Percentiles rank a stretch among this genome's conserved stretches.
These are phyloP conservation scores for Drosophila athabasca DNA, from an alignment of 1,140 invertebrate species.

Conservation along the genomic window DNA sequence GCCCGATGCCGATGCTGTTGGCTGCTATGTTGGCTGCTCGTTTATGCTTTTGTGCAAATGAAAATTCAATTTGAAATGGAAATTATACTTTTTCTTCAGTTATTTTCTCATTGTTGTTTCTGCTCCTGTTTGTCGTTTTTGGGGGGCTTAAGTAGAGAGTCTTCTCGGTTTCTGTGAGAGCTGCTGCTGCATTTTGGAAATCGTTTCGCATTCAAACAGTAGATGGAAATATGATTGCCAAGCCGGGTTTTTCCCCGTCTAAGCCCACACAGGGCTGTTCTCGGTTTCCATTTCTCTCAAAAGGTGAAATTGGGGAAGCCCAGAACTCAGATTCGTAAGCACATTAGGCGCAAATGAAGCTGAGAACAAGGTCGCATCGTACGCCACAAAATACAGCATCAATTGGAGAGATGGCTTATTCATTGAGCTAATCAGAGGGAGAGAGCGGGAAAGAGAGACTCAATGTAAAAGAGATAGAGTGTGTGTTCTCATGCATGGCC, in stretches of 20 bases:
- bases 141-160: constrained; percentile 3
- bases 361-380: no score
- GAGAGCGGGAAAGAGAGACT: neutral
- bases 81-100: constrained; percentile 54
- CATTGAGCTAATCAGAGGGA: constrained; percentile 26
- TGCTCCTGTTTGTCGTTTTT: constrained; percentile 19
- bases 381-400: no score
- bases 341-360: no score
- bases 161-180: neutral
- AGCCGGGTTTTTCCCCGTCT: no score
- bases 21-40: neutral
- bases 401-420: constrained; percentile 24
- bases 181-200: constrained; percentile 31
- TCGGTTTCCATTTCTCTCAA: no score
- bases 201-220: constrained; percentile 23
- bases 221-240: constrained; percentile 56
- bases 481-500: constrained; percentile 39
- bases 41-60: constrained; percentile 50
- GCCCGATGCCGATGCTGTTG: no score
- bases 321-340: no score
- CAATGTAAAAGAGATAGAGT: neutral
- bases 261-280: no score
- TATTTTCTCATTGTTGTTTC: constrained; percentile 40
- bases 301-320: no score
- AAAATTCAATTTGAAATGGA: constrained; percentile 62